These are phyloP conservation scores for Oryzias dopingdopingensis DNA, from an alignment of 2,797 vertebrate species.

Conservation along the genomic window DNA sequence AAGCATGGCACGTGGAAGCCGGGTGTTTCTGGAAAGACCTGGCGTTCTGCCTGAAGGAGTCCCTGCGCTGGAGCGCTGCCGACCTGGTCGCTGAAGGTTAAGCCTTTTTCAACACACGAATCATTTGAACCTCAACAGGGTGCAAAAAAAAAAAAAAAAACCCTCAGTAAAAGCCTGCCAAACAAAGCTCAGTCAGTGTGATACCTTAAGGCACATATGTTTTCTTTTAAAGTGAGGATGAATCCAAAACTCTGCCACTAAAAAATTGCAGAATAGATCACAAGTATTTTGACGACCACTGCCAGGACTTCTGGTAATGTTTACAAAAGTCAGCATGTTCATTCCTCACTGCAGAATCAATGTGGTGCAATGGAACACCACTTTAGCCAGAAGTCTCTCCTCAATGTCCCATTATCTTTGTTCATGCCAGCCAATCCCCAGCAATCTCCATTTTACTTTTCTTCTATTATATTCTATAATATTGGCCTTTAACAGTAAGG, in stretches of 20 bases:
- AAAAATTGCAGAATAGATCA: background rate
- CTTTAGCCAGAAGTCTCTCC: background rate
- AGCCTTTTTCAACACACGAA: background rate
- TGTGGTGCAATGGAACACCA: background rate
- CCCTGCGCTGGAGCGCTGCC: constrained; percentile 18
- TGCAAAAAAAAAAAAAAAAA: background rate
- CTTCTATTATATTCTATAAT: too few relatives aligned
- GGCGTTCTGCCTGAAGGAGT: constrained; percentile 44
- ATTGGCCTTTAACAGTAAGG: too few relatives aligned
- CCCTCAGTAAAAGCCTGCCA: background rate
- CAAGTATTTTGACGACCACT: background rate
- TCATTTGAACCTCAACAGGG: background rate
- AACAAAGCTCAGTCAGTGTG: background rate
- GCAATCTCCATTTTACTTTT: background rate
- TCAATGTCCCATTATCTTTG: background rate
- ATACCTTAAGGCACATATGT: background rate
- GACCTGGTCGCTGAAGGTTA: constrained; percentile 14
- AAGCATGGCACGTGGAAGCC: constrained; percentile 53
- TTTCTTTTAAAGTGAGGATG: background rate
- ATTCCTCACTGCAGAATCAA: background rate
- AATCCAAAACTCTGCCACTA: background rate
- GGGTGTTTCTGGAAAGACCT: constrained; percentile 49
- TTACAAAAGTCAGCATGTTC: background rate
- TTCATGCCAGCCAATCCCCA: background rate
- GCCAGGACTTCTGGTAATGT: background rate